These are phyloP conservation scores for Drosophila nigrodunni DNA, from an alignment of 1,140 invertebrate genomes.

Conservation along the genomic window DNA sequence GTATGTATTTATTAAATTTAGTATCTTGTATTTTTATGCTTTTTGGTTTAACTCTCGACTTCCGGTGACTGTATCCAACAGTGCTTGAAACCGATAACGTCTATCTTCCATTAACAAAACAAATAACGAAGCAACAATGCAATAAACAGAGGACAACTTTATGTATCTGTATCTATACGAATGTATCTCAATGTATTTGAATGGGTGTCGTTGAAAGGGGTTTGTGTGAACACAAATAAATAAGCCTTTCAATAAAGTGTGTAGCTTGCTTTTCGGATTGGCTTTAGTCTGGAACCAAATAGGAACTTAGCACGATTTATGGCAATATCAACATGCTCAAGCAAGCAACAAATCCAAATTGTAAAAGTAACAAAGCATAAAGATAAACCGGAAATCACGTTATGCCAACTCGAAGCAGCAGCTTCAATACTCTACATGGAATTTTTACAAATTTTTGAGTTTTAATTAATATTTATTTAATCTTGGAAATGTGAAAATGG, in stretches of 20 bases:
- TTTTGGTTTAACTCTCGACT: constrained; percentile 23
- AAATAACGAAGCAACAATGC: constrained; percentile 42
- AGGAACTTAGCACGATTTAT: background rate
- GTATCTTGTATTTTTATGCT: constrained; percentile 8
- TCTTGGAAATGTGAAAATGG: background rate
- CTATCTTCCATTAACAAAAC: constrained; percentile 69
- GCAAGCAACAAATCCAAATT: background rate
- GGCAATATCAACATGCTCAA: background rate
- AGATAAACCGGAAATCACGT: background rate
- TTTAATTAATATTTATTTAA: background rate
- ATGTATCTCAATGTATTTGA: background rate
- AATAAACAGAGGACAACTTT: constrained; percentile 5
- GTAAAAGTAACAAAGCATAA: background rate
- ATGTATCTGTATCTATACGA: no score
- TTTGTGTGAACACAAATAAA: constrained; percentile 44
- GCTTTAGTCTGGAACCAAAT: background rate
- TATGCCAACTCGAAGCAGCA: background rate
- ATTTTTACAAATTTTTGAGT: background rate
- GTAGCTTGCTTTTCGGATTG: constrained; percentile 45
- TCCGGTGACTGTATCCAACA: constrained; percentile 17
- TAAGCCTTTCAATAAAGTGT: constrained; percentile 65
- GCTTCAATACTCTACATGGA: background rate
- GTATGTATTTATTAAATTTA: background rate
- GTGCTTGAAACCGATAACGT: constrained; percentile 58
- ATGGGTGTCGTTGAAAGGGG: constrained; percentile 11